Conservation (phyloP, 2,797 vertebrate species). For the Dermochelys coriacea region DNA sequence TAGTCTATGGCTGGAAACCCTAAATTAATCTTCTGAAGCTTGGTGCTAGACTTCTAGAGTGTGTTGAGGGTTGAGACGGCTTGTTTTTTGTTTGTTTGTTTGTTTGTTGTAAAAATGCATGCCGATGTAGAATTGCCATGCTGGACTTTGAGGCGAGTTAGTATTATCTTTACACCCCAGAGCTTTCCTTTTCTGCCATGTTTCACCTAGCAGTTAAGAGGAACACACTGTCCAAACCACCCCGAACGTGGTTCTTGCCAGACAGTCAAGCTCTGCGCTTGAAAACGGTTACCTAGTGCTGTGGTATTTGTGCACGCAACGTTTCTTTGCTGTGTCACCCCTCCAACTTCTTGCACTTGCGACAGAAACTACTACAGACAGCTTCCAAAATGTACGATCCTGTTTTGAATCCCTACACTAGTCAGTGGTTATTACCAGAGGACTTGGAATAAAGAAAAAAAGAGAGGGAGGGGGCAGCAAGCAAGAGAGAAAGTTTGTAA, state of each 20-base stretch:
- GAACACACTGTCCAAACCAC: not conserved
- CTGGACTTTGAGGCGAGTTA: constrained; percentile 28
- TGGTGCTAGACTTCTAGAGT: constrained; percentile 26
- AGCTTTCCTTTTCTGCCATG: constrained; percentile 2
- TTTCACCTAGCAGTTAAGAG: constrained; percentile 18
- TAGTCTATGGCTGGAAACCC: constrained; percentile 52
- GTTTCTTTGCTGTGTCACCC: not conserved
- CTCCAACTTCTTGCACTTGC: constrained; percentile 40
- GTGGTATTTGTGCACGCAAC: not conserved
- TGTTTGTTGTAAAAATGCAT: not conserved
- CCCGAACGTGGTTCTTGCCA: not conserved
- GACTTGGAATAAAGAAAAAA: constrained; percentile 12
- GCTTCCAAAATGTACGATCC: not conserved
- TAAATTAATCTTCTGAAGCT: constrained; percentile 42
- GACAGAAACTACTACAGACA: constrained; percentile 9
- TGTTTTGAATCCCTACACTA: constrained; percentile 2
- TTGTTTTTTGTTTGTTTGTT: not conserved
- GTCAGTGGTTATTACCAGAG: constrained; percentile 29
- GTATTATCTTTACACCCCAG: constrained; percentile 4
- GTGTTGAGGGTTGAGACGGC: not conserved
- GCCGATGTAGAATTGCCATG: constrained; percentile 55
- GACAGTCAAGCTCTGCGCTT: not conserved
- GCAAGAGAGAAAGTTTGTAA: constrained; percentile 53
- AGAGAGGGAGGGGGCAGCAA: not conserved
- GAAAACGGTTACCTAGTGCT: constrained; percentile 21